Base-by-base conservation (phyloP, 35 echinoderm and acorn worm species). In the Ophioderma brevispina region DNA sequence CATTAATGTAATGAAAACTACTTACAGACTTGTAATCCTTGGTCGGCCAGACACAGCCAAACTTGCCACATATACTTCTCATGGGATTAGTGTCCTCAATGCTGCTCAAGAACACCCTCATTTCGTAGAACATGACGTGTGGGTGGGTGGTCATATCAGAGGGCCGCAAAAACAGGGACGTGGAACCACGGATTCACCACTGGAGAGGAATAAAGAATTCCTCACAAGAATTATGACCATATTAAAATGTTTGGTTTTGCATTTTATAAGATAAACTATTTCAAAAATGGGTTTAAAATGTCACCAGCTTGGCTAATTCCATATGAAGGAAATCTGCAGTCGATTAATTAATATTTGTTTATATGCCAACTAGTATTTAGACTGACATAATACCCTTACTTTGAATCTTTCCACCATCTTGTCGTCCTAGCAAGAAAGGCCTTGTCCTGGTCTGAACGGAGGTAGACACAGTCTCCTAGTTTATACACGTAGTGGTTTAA, bases 1-100 rank as follows among this genome's bases (percentile, higher is more conserved):
- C n/a, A n/a, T n/a, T n/a, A n/a, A n/a, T n/a, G n/a, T n/a, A n/a
- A n/a, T n/a, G n/a, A n/a, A n/a, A n/a, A 23, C 37, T 79, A 98
- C 96, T 98, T 76, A 98, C 96, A 87, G 39, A 84, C 75, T 56
- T 80, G 80, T 98, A 98, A 91, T 98, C 93, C 55, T 98, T 98
- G 76, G 80, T 92, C 14, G 82, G 31, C 87, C 92, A 82, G 10
- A 98, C 87, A 46, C 41, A 46, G 36, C 87, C 86, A 80, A 90
- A 95, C 75, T 98, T 98, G 33, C 90, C 90, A 34, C 87, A 52
- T 40, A 98, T 92, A 39, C 84, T 84, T 18, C 82, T 85, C 63
- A 98, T 95, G 1, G 87, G 83, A 43, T 95, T 92, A 31, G 90
- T 87, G 23, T 95, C 91, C 36, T 98, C 96, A 75, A 88, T 93